Base-by-base conservation (phyloP, 2,888 invertebrate genomes). In the Leptinotarsa juncta region DNA sequence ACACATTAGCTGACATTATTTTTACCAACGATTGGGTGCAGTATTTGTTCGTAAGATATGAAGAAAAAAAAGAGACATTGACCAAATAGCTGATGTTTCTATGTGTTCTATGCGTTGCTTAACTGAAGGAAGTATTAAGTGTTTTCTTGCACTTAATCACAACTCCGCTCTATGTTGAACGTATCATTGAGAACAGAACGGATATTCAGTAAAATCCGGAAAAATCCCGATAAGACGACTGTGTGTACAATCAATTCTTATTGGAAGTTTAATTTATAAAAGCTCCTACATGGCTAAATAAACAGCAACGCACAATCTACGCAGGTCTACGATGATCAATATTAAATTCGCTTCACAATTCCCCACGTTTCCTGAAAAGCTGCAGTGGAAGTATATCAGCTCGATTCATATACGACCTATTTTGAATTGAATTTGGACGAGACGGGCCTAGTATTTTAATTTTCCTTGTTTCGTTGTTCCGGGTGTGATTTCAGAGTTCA, bases 291-390 rank as follows among this genome's bases (percentile, higher is more conserved):
- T 32, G 42, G 62, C 62, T 42, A 62, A 62, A 69, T 49, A 66
- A 57, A 70, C 48, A 70, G 72, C 65, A 72, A 62, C 57, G 42
- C 62, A 70, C 57, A 57, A 70, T 48, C 55, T 55, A 55, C 68
- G 68, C 72, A 72, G 65, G 53, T 49, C 42, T 66, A 50, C 26
- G 66, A 15, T 55, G 69, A 70, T 73, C 70, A 48, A 57, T 70
- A 70, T 70, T 15, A 53, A 70, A 68, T 16, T 55, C 66, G 69
- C 4, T 26, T 49, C 23, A 55, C 73, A 66, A 50, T 57, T 66
- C 16, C 69, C 69, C 16, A 15, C 23, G 66, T 23, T 70, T 70
- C 73, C 70, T 73, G 66, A 66, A 72, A 73, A 66, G 20, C 73
- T 73, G 70, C 23, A 70, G 51, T 73, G 60, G 70, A 70, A 65